These are phyloP conservation scores for Yponomeuta cagnagella DNA, from an alignment of 2,888 invertebrate species.

Conservation along the genomic window DNA sequence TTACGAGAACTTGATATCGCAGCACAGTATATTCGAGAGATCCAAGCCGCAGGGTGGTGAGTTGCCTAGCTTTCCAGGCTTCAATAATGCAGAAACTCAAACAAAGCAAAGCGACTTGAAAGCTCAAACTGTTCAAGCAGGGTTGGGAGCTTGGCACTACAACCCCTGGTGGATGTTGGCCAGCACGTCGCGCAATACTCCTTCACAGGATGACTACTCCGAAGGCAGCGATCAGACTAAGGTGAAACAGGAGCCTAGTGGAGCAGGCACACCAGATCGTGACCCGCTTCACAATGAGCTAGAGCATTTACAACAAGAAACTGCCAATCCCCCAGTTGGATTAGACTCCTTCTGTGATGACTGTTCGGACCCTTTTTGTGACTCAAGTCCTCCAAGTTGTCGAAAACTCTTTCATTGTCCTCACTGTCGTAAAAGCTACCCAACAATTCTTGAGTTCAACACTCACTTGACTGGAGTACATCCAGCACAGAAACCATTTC, in stretches of 20 bases:
- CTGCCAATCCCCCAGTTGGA: constrained; percentile 60
- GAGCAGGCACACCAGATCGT: constrained; percentile 59
- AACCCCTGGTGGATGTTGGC: constrained; percentile 75
- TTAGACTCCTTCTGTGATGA: constrained; percentile 71
- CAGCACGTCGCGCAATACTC: constrained; percentile 62
- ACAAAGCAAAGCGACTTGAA: constrained; percentile 67
- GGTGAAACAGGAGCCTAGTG: constrained; percentile 64
- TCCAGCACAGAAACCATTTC: constrained; percentile 70
- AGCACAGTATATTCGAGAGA: constrained; percentile 70
- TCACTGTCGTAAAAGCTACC: constrained; percentile 73
- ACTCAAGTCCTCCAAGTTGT: constrained; percentile 61
- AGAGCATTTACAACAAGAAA: constrained; percentile 51
- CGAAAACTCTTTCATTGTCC: constrained; percentile 72
- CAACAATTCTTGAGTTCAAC: constrained; percentile 70
- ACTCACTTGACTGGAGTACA: constrained; percentile 71
- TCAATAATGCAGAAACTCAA: constrained; percentile 71
- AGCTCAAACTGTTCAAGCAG: constrained; percentile 54
- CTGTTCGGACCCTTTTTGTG: constrained; percentile 72
- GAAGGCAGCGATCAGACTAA: constrained; percentile 63
- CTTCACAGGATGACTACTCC: constrained; percentile 64
- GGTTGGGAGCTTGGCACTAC: constrained; percentile 68
- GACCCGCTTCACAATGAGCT: constrained; percentile 58
- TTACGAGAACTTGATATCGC: constrained; percentile 68
- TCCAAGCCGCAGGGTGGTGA: constrained; percentile 55
- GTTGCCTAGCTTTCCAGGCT: constrained; percentile 68